phyloP scores from a whole-genome alignment of 2,113 vertebrate species.

The Dolichotis patagonum region DNA sequence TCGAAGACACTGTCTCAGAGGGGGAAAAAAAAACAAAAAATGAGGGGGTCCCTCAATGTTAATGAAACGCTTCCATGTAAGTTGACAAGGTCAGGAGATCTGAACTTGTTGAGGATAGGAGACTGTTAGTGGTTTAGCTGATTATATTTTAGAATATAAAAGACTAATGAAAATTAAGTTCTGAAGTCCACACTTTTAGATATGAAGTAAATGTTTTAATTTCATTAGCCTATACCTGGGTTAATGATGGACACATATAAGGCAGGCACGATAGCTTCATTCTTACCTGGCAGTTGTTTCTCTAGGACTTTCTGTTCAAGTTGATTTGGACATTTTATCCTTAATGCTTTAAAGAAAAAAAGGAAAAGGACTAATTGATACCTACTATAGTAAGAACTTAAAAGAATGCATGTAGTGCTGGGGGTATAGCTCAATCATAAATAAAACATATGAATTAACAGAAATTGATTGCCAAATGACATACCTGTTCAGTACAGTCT shows the following conservation, averaged over 20 bases:
- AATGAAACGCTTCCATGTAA: neutral
- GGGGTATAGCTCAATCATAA: neutral
- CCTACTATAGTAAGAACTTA: neutral
- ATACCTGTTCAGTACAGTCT: neutral
- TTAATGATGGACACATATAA: neutral
- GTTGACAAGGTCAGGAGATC: fast-evolving
- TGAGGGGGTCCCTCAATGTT: neutral
- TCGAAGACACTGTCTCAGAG: neutral
- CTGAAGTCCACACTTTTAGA: neutral
- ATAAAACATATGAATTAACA: neutral
- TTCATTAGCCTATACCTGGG: neutral
- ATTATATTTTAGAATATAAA: neutral
- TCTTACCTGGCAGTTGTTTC: conserved; percentile 95
- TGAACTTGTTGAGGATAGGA: fast-evolving
- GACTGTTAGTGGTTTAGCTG: fast-evolving
- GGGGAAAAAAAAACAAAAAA: neutral
- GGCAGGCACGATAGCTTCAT: fast-evolving
- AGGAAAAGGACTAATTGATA: neutral
- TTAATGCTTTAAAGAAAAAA: conserved; percentile 87
- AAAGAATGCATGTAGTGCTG: neutral
- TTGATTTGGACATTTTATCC: conserved; percentile 91
- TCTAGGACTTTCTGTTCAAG: conserved; percentile 87
- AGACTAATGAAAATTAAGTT: neutral
- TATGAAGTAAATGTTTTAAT: neutral
- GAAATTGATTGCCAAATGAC: neutral